Evolutionary conservation across 2,888 invertebrate genomes (phyloP), one percentile per base, ranked within the genome.

Genomic region (Rhagonycha fulva): DNA sequence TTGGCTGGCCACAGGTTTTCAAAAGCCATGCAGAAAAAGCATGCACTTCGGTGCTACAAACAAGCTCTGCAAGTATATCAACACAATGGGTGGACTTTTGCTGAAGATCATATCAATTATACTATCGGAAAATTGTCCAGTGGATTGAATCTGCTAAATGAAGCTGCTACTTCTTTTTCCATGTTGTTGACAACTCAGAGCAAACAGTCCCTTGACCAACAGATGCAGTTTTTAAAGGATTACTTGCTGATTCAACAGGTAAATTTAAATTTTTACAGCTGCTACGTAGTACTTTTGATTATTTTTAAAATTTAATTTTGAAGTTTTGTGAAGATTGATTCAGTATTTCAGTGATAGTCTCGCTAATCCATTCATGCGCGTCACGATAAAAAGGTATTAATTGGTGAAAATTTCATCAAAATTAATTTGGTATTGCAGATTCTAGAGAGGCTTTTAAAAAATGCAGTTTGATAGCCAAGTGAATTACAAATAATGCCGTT

Each of bases 81-180:
- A 80, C 90, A 90, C 67, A 94, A 94, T 84, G 94, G 94, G 5
- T 98, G 98, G 98, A 94, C 94, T 81, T 90, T 97, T 81, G 96
- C 98, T 5, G 96, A 96, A 87, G 98, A 98, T 90, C 98, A 98
- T 88, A 97, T 98, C 84, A 95, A 97, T 89, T 97, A 96, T 87
- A 97, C 97, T 7, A 94, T 98, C 84, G 98, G 97, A 1, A 93
- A 96, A 81, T 95, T 97, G 87, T 96, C 97, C 32, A 93, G 94
- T 83, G 93, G 94, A 85, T 89, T 98, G 82, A 94, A 94, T 84
- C 91, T 92, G 84, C 88, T 92, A 30, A 90, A 91, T 80, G 93
- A 94, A 82, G 92, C 95, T 69, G 92, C 92, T 81, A 88, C 91
- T 81, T 95, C 96, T 78, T 95, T 97, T 86, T 92, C 94, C 76